Percentiles rank a stretch among this genome's conserved stretches.
Evolutionary conservation across 30 jellyfish, hydroid and myxozoan genomes (phyloP).

Genomic region (Hydractinia echinata): DNA sequence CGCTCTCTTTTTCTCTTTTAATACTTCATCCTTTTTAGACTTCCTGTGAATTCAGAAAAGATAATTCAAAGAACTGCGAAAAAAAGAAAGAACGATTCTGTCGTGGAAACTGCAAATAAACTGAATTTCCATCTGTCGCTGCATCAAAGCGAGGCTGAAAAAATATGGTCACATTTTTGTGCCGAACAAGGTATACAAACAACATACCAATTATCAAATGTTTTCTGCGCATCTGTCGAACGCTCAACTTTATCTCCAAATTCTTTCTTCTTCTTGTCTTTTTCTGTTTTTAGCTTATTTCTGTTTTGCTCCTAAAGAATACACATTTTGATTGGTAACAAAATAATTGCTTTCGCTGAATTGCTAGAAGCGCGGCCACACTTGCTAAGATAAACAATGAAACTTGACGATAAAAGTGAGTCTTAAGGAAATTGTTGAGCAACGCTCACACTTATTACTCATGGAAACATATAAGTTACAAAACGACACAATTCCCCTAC

Average conservation of each 20-base stretch:
- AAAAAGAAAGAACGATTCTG: too few species aligned
- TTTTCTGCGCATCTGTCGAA: constrained; percentile 43
- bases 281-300: constrained; percentile 26
- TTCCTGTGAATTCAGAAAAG: constrained; percentile 37
- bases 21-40: constrained; percentile 47
- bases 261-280: constrained; percentile 44
- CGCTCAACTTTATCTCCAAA: constrained; percentile 50
- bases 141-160: too few species aligned
- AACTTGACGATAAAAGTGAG: too few species aligned
- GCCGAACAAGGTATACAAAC: background rate
- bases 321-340: background rate
- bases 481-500: too few species aligned
- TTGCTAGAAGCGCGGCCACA: too few species aligned
- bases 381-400: too few species aligned
- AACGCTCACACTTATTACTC: too few species aligned
- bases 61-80: background rate
- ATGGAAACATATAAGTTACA: too few species aligned
- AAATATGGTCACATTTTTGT: background rate
- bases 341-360: too few species aligned
- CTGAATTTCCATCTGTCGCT: too few species aligned
- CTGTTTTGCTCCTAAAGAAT: constrained; percentile 46
- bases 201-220: constrained; percentile 66
- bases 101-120: too few species aligned
- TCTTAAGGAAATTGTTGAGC: too few species aligned
- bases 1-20: constrained; percentile 44